Conservation (phyloP, 2,113 vertebrate genomes). For the Butorides virescens region DNA sequence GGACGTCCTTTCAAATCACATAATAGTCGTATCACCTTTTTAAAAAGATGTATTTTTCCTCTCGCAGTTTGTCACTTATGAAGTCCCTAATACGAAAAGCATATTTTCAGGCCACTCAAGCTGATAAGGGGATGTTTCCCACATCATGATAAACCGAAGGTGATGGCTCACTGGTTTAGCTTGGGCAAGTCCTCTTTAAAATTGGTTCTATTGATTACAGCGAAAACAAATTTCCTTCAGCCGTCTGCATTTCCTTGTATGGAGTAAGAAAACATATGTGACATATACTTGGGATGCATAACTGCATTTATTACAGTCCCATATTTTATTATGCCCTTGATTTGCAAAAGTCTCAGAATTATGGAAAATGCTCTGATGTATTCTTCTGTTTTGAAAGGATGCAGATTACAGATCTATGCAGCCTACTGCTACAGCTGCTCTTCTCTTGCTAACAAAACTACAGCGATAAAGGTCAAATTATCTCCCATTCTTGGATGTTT, state of each 20-base stretch:
- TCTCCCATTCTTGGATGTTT: neutral
- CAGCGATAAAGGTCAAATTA: constrained; percentile 54
- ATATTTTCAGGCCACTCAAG: neutral
- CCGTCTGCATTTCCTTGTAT: neutral
- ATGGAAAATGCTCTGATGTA: neutral
- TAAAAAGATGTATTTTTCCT: neutral
- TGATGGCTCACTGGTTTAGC: neutral
- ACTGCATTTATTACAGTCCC: neutral
- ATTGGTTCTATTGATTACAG: neutral
- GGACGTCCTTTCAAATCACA: neutral
- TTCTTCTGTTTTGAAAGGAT: constrained; percentile 35
- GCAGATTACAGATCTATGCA: constrained; percentile 14
- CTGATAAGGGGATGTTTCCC: neutral
- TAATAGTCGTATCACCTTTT: neutral
- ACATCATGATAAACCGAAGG: neutral
- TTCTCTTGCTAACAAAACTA: constrained; percentile 31
- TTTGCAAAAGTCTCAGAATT: neutral
- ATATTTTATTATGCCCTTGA: constrained; percentile 4
- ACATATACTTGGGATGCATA: neutral
- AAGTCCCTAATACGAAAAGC: neutral
- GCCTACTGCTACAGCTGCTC: neutral
- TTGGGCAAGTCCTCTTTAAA: neutral
- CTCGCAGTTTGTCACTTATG: neutral
- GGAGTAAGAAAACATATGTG: neutral
- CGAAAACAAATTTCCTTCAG: constrained; percentile 6